Percentiles rank a stretch among this genome's conserved stretches.
These are phyloP conservation scores for Plotosus lineatus DNA, from an alignment of 2,113 vertebrate genomes.

Conservation along the genomic window DNA sequence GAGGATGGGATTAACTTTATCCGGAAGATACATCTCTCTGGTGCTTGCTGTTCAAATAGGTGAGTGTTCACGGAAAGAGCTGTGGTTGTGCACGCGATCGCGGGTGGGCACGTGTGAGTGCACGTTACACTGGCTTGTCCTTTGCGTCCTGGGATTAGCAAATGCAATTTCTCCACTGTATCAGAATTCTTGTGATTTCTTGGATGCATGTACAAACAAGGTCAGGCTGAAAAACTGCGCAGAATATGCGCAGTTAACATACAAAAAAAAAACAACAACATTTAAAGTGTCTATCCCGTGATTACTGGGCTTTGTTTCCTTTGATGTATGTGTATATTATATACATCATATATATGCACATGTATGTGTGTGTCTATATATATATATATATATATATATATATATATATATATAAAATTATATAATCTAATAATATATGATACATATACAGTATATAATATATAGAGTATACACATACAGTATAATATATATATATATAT, in stretches of 20 bases:
- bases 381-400: no score
- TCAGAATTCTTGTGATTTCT: neutral
- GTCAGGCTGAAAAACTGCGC: neutral
- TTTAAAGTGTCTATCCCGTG: neutral
- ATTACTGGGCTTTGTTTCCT: neutral
- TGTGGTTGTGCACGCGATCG: neutral
- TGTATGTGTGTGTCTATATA: no score
- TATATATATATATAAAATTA: no score
- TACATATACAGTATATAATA: no score
- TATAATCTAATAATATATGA: no score
- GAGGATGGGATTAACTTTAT: slow-evolving; percentile 97
- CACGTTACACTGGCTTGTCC: neutral
- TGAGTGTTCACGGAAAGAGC: slow-evolving; percentile 71
- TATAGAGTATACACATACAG: no score
- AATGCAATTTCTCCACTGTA: neutral
- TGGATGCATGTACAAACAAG: neutral
- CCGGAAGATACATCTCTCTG: slow-evolving; percentile 89
- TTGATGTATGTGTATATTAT: no score
- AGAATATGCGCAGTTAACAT: neutral
- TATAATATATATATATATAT: no score
- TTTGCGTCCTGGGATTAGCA: neutral
- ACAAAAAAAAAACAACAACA: neutral
- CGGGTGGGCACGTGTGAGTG: neutral
- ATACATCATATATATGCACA: no score
- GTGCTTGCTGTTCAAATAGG: slow-evolving; percentile 91